These are phyloP conservation scores for Drosophila truncata DNA, from an alignment of 1,140 invertebrate species.

Conservation along the genomic window DNA sequence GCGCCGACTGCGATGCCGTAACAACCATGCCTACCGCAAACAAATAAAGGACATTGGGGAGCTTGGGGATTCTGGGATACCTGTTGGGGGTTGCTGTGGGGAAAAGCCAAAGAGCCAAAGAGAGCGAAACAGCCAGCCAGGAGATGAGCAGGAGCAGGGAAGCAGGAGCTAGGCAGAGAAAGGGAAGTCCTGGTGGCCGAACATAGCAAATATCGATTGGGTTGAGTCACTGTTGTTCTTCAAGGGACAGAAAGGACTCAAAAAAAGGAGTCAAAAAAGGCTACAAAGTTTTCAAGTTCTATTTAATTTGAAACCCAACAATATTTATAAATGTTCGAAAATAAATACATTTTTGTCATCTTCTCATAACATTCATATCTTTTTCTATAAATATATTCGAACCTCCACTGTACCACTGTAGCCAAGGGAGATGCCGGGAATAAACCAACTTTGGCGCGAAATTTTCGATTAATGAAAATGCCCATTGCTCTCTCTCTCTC, in stretches of 20 bases:
- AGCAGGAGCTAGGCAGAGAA: slow-evolving; percentile 36
- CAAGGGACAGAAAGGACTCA: background rate
- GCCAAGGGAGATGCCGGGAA: background rate
- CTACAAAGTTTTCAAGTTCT: too few species aligned
- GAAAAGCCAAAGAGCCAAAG: slow-evolving; percentile 6
- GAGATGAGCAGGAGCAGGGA: slow-evolving; percentile 26
- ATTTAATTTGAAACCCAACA: background rate
- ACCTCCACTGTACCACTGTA: background rate
- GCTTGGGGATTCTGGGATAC: background rate
- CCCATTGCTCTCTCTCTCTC: background rate
- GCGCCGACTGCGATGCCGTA: slow-evolving; percentile 12
- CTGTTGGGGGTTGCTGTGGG: slow-evolving; percentile 6
- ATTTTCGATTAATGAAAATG: slow-evolving; percentile 78
- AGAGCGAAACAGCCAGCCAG: slow-evolving; percentile 24
- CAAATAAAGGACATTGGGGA: slow-evolving; percentile 11
- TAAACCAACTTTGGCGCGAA: slow-evolving; percentile 71
- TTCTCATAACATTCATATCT: too few species aligned
- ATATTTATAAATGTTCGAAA: background rate
- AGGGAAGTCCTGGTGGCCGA: slow-evolving; percentile 41
- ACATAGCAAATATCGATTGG: slow-evolving; percentile 31
- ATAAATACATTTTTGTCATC: too few species aligned
- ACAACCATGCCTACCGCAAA: slow-evolving; percentile 26
- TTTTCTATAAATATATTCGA: slow-evolving; percentile 17
- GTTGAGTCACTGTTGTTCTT: slow-evolving; percentile 1
- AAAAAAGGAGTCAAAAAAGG: background rate